A percentile compares a stretch with the other conserved stretches of the same genome.
phyloP scores from a whole-genome alignment of 2,888 invertebrate genomes.

The Eudasyphora cyanicolor region DNA sequence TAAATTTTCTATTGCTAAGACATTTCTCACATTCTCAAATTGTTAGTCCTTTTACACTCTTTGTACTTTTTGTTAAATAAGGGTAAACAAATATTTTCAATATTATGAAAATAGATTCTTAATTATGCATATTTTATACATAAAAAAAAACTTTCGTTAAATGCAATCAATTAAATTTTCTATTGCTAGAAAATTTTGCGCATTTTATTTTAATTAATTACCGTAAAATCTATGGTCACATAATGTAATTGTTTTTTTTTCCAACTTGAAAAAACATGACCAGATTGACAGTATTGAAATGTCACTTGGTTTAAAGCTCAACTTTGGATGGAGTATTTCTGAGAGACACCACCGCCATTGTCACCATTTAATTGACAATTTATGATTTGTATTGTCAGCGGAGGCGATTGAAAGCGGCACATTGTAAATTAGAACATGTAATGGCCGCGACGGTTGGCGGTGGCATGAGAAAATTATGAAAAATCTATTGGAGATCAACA shows the following conservation, averaged over 20 bases:
- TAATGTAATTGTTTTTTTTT: background rate
- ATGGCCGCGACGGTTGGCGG: no score
- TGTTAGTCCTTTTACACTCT: no score
- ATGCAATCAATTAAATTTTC: no score
- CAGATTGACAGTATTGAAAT: background rate
- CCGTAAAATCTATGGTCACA: background rate
- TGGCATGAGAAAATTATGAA: background rate
- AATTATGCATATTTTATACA: no score
- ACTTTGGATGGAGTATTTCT: conserved; percentile 33
- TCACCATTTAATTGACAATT: conserved; percentile 48
- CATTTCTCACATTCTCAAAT: no score
- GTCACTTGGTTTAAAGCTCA: background rate
- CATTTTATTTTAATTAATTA: background rate
- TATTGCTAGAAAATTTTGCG: no score
- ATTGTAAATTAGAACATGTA: background rate
- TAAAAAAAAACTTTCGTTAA: no score
- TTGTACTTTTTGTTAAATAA: no score
- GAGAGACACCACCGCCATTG: conserved; percentile 30
- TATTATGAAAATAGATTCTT: no score
- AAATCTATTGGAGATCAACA: background rate
- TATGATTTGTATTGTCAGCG: conserved; percentile 3
- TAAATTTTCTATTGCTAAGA: no score
- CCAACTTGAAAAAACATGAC: background rate
- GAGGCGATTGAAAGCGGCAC: background rate
- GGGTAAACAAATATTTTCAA: no score